Percentiles rank a stretch among this genome's conserved stretches.
Conservation (phyloP, 64 coral and sea anemone genomes). For the Pocillopora damicornis region DNA sequence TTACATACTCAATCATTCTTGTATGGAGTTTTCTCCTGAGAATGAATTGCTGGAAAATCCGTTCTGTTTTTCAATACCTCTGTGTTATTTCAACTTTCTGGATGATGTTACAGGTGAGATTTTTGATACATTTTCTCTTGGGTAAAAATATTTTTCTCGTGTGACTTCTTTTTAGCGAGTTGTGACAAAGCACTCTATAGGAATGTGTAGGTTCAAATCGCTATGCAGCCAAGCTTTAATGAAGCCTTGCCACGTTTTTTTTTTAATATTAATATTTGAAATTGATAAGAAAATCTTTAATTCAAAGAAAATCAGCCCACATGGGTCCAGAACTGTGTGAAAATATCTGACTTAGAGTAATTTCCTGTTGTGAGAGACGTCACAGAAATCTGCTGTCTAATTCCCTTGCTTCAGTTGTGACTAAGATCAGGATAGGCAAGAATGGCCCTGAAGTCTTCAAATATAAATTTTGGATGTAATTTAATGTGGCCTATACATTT, state of each 20-base stretch:
- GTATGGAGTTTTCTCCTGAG: neutral
- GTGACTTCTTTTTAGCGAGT: neutral
- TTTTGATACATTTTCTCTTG: neutral
- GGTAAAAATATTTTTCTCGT: neutral
- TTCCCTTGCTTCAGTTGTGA: neutral
- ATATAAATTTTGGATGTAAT: neutral
- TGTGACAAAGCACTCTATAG: neutral
- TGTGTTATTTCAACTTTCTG: constrained; percentile 9
- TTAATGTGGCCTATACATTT: too few species aligned
- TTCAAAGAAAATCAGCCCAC: too few species aligned
- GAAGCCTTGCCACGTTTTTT: too few species aligned
- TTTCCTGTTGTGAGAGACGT: neutral
- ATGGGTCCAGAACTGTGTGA: neutral
- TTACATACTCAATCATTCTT: neutral
- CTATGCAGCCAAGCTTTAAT: too few species aligned
- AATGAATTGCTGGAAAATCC: neutral
- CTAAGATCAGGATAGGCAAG: neutral
- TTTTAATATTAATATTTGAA: too few species aligned
- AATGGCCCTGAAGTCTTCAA: neutral
- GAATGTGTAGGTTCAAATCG: neutral
- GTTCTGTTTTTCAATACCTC: constrained; percentile 10
- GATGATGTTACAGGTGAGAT: neutral
- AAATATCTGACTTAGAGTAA: neutral
- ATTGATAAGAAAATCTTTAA: too few species aligned
- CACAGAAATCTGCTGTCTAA: neutral